Conservation (phyloP, 2,113 vertebrate genomes). For the Carassius auratus region DNA sequence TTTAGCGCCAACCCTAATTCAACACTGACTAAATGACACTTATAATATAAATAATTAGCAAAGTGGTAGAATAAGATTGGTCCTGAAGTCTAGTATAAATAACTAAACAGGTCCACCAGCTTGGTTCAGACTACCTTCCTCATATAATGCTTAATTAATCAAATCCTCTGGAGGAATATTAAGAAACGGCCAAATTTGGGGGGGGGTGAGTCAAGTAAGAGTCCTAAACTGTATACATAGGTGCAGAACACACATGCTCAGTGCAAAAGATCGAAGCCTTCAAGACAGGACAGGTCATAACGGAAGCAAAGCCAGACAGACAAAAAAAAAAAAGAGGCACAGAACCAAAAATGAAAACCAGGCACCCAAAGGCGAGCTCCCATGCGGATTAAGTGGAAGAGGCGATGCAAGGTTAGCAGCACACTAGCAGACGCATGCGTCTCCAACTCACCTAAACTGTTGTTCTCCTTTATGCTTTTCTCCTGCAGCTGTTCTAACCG, state of each 20-base stretch:
- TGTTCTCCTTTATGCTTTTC: constrained; percentile 98
- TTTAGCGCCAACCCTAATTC: background rate
- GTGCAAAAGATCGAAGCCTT: constrained; percentile 1
- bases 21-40: background rate
- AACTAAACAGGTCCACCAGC: background rate
- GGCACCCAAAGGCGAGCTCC: constrained; percentile 45
- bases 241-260: constrained; percentile 30
- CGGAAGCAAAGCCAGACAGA: constrained; percentile 30
- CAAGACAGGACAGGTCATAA: background rate
- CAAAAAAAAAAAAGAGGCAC: constrained; percentile 40
- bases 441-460: constrained; percentile 91
- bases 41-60: background rate
- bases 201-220: too few relatives aligned
- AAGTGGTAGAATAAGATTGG: background rate
- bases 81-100: background rate
- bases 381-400: constrained; percentile 60
- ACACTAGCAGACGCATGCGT: constrained; percentile 27
- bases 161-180: too few relatives aligned
- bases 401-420: constrained; percentile 60
- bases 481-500: constrained; percentile 98
- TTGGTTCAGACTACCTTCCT: background rate
- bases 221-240: too few relatives aligned
- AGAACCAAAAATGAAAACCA: constrained; percentile 42
- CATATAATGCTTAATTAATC: too few relatives aligned
- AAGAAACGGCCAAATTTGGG: background rate